phyloP scores from a whole-genome alignment of 2,113 vertebrate species.

The Riparia riparia region DNA sequence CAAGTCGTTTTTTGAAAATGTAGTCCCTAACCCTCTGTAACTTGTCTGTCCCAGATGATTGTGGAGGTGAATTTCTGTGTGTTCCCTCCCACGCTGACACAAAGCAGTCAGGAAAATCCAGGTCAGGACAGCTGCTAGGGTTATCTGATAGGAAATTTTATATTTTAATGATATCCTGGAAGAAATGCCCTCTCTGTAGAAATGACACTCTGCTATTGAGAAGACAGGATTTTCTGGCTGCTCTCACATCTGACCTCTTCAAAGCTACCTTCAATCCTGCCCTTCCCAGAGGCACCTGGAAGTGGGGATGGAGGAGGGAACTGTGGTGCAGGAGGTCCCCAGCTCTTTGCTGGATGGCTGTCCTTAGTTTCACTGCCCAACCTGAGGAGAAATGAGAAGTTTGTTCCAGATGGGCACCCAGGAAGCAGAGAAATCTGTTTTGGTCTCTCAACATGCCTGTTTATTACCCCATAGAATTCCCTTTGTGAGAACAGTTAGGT shows the following conservation, averaged over 20 bases:
- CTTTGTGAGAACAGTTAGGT: background rate
- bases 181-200: conserved; percentile 22
- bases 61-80: background rate
- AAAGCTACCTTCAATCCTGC: background rate
- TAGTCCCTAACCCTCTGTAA: background rate
- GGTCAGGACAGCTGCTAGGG: conserved; percentile 27
- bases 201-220: background rate
- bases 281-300: background rate
- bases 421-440: background rate
- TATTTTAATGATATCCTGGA: conserved; percentile 45
- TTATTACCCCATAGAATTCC: background rate
- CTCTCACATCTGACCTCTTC: background rate
- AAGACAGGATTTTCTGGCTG: conserved; percentile 6
- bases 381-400: background rate
- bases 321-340: background rate
- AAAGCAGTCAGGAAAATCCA: conserved; percentile 22
- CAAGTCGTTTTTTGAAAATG: background rate
- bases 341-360: background rate
- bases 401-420: background rate
- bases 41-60: background rate
- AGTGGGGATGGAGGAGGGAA: background rate
- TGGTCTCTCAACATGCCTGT: background rate
- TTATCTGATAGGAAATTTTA: conserved; percentile 49
- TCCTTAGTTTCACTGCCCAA: background rate
- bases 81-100: background rate